Base-by-base conservation (phyloP, 2,888 invertebrate genomes). In the Atethmia centrago region DNA sequence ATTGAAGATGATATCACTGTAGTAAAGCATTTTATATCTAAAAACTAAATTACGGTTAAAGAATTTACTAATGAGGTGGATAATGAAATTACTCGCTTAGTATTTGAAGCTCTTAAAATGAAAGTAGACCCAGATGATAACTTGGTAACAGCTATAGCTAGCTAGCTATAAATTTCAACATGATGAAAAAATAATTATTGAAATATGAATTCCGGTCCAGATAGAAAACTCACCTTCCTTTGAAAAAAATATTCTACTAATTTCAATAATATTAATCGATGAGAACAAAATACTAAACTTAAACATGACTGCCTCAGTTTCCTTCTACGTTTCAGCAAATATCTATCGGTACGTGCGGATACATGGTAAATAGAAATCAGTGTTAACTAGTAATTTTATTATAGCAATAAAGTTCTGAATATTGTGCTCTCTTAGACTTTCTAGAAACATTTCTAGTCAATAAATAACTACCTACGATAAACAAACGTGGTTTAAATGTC, bases 391-490 rank as follows among this genome's bases (percentile, higher is more conserved):
- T 70, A 36, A 65, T 70, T 80, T 84, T 76, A 84, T 77, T 70
- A 67, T 9, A 28, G 49, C 66, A 10, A 78, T 83, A 74, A 82
- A 82, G 49, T 40, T 49, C 53, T 55, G n/a, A 72, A 71, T 75
- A 66, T 74, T 61, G 25, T 51, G 61, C 28, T 59, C 47, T 53
- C 53, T 12, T 58, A 58, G 66, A 74, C 81, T 84, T 86, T 86
- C 84, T 78, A 67, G 12, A 45, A 71, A 28, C 45, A 74, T 70
- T 71, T 79, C 69, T 59, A 71, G 70, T 53, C 71, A 81, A 73
- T 84, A 81, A 82, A 85, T 74, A 53, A 61, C 72, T 28, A 8
- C 55, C 71, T 77, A 70, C 84, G 62, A 71, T 78, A 80, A 67
- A 76, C 73, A 79, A 75, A 72, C 47, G 58, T 28, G 25, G 74